A percentile compares a stretch with the other conserved stretches of the same genome.
Evolutionary conservation across 2,888 invertebrate species (phyloP).

Genomic region (Podotricha telesiphe): DNA sequence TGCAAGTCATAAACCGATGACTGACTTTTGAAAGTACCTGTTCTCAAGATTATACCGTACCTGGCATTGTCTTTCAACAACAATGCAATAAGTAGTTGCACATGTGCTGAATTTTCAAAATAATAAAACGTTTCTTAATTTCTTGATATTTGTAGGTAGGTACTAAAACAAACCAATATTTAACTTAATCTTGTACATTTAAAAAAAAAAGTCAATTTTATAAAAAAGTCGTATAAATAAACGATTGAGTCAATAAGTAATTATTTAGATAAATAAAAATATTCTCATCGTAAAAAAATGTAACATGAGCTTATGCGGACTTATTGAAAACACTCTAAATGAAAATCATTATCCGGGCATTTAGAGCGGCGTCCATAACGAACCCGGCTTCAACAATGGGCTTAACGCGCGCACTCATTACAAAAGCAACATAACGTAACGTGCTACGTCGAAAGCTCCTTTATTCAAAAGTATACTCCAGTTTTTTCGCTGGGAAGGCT

Average conservation of each 20-base stretch:
- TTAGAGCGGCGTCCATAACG: conserved; percentile 81
- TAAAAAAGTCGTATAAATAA: background rate
- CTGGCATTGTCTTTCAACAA: conserved; percentile 55
- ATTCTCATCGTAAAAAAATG: conserved; percentile 31
- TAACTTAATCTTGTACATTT: background rate
- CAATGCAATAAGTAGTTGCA: conserved; percentile 61
- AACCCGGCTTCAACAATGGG: conserved; percentile 81
- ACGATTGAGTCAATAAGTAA: conserved; percentile 5
- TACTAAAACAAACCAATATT: background rate
- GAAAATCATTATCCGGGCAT: conserved; percentile 81
- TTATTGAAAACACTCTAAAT: conserved; percentile 82
- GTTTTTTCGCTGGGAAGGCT: conserved; percentile 79
- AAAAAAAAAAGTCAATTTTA: background rate
- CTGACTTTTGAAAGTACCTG: conserved; percentile 55
- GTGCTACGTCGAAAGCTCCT: conserved; percentile 81
- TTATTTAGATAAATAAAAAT: conserved; percentile 13
- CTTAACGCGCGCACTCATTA: conserved; percentile 83
- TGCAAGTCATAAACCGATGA: conserved; percentile 68
- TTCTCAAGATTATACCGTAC: conserved; percentile 57
- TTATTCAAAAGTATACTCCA: conserved; percentile 82
- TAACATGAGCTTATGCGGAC: conserved; percentile 75
- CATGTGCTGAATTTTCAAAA: conserved; percentile 59
- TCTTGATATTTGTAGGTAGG: background rate
- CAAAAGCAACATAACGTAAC: conserved; percentile 83
- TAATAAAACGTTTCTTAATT: background rate